Conservation (phyloP, 2,888 invertebrate genomes). For the Hypena proboscidalis region DNA sequence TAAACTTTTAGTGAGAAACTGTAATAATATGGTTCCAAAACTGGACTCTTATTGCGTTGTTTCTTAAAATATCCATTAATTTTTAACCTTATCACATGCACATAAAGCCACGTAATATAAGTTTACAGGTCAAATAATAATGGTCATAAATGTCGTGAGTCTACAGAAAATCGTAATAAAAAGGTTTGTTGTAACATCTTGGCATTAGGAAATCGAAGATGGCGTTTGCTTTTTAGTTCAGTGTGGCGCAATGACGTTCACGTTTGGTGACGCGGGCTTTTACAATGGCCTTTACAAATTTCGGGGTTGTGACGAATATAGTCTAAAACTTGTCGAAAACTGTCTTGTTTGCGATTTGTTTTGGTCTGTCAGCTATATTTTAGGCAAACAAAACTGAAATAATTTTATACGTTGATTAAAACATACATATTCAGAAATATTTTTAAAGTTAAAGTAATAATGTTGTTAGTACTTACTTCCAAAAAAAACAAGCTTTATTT, state of each 20-base stretch:
- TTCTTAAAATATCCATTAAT: slow-evolving; percentile 6
- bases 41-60: slow-evolving; percentile 13
- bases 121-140: slow-evolving; percentile 18
- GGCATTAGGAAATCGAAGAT: slow-evolving; percentile 36
- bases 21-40: slow-evolving; percentile 23
- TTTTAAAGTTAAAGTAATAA: too few species aligned
- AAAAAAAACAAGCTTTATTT: too few species aligned
- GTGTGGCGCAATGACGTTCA: slow-evolving; percentile 24
- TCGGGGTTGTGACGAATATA: too few species aligned
- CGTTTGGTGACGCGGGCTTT: slow-evolving; percentile 6
- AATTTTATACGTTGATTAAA: too few species aligned
- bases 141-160: slow-evolving; percentile 28
- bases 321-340: too few species aligned
- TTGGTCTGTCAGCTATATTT: too few species aligned
- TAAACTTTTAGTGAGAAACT: slow-evolving; percentile 18
- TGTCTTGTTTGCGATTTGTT: too few species aligned
- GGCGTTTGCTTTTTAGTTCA: slow-evolving; percentile 13
- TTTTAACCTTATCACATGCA: slow-evolving; percentile 13
- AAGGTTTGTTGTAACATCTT: slow-evolving; percentile 36
- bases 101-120: slow-evolving; percentile 13
- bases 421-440: too few species aligned
- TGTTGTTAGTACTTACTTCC: too few species aligned
- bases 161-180: slow-evolving; percentile 49
- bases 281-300: too few species aligned
- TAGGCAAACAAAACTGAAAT: too few species aligned